phyloP scores from a whole-genome alignment of 2,888 invertebrate species.

The Protophormia terraenovae region DNA sequence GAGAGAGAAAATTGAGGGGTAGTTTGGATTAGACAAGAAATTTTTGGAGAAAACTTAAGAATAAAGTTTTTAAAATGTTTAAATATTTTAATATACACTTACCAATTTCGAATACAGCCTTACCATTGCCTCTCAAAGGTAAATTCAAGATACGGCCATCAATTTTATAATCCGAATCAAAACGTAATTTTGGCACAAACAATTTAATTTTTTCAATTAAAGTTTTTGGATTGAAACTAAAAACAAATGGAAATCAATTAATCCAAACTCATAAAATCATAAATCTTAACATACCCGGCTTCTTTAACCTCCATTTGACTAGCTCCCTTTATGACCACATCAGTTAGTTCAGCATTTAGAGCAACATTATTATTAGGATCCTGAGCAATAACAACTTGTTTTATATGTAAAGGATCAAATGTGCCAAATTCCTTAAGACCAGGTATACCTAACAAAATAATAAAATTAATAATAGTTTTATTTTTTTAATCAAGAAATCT shows the following conservation, averaged over 20 bases:
- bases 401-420: constrained; percentile 82
- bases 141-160: constrained; percentile 85
- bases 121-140: constrained; percentile 84
- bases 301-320: constrained; percentile 1
- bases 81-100: constrained; percentile 75
- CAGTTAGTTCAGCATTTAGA: constrained; percentile 25
- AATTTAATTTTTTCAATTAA: background rate
- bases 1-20: background rate
- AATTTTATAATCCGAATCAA: constrained; percentile 85
- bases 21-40: background rate
- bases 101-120: constrained; percentile 84
- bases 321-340: constrained; percentile 29
- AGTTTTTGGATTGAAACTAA: constrained; percentile 29
- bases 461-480: background rate
- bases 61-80: background rate
- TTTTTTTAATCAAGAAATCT: no score
- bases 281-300: background rate
- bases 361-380: constrained; percentile 62
- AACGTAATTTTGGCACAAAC: constrained; percentile 84
- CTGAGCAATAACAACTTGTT: constrained; percentile 21
- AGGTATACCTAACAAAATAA: constrained; percentile 68
- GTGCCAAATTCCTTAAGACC: constrained; percentile 81
- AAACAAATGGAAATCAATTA: background rate
- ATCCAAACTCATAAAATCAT: background rate
- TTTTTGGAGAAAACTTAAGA: background rate